Evolutionary conservation across 2,888 invertebrate species (phyloP), one percentile per base, ranked within the genome.

Genomic region (Apodemia hepburni): DNA sequence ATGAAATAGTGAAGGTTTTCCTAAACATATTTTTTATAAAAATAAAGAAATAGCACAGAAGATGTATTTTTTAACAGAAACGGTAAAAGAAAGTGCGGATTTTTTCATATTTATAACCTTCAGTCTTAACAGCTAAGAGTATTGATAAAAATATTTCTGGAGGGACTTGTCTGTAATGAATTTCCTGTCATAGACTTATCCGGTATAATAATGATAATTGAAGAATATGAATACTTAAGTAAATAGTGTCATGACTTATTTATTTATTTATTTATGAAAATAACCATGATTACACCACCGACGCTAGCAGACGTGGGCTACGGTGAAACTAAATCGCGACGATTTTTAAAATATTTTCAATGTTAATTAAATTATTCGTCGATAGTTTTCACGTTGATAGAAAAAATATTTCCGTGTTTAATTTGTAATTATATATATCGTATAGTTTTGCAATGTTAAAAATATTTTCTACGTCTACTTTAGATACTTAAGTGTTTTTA

Each of bases 61-160:
- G 49, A 49, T 18, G 51, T 51, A 22, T 51, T 12, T 18, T 22
- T 11, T 51, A 51, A 51, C 51, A 51, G 12, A 51, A 51, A 6
- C 11, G 22, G 51, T 51, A 51, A 51, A 38, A 18, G 12, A 51
- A 51, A 51, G 22, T 54, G 38, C n/a, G 49, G 54, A 63, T 61
- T 64, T 64, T 71, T 74, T 61, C 66, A 73, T 80, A 74, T 82
- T 79, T 75, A 74, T 80, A 84, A 79, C 79, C 77, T 83, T 88
- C 87, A 89, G 89, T 89, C 90, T 89, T 90, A 88, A 80, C 76
- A 77, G 82, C 87, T 88, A 90, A 81, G 77, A 85, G 79, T 85
- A 85, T 82, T 84, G 81, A 84, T 84, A 82, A 38, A 80, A 82
- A 76, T 82, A 81, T 83, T 70, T 83, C 75, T 89, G 89, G 90